A percentile compares a stretch with the other conserved stretches of the same genome.
Conservation (phyloP, 1,140 invertebrate species). For the Trichonephila clavipes region DNA sequence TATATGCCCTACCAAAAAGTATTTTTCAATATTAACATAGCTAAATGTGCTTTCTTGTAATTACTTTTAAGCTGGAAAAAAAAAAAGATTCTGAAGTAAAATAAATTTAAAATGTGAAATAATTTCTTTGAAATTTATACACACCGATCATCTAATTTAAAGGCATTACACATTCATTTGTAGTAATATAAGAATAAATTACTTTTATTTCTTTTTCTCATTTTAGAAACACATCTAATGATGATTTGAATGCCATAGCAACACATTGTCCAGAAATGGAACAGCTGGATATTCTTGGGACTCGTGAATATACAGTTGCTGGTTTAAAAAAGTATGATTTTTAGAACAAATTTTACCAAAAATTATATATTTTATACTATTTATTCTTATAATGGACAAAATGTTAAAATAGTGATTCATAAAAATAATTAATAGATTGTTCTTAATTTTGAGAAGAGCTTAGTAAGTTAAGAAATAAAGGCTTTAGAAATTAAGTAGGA, state of each 20-base stretch:
- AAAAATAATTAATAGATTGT: no score
- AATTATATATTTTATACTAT: neutral
- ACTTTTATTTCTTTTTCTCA: neutral
- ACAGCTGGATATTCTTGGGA: slow-evolving; percentile 91
- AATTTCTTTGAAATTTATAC: neutral
- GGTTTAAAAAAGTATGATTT: slow-evolving; percentile 40
- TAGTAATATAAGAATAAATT: neutral
- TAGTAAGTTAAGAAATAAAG: no score
- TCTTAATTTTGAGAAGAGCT: no score
- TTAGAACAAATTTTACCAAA: neutral
- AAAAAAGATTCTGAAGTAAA: no score
- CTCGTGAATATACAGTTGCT: slow-evolving; percentile 84
- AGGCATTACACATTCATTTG: neutral
- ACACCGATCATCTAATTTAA: no score
- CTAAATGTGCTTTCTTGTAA: no score
- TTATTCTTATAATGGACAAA: neutral
- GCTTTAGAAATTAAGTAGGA: no score
- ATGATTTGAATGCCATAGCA: slow-evolving; percentile 87
- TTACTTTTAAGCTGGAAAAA: no score
- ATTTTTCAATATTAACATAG: no score
- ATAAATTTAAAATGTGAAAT: neutral
- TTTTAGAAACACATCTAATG: slow-evolving; percentile 87
- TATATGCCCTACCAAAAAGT: no score
- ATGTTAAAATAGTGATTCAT: neutral
- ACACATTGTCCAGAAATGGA: slow-evolving; percentile 85